Conservation (phyloP, 2,888 invertebrate genomes). For the Matsumyia berberina region DNA sequence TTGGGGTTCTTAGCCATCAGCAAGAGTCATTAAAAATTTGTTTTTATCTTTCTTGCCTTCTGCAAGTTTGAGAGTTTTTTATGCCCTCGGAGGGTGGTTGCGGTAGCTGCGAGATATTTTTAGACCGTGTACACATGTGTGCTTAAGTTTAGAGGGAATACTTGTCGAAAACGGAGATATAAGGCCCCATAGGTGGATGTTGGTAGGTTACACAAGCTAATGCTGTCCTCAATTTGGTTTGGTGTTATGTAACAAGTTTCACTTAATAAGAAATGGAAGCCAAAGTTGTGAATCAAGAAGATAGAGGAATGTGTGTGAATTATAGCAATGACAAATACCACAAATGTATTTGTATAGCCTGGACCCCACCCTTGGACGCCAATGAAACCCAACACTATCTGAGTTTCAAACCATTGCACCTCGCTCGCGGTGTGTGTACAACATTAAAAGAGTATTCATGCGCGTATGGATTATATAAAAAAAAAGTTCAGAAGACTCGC, state of each 20-base stretch:
- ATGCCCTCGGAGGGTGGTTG: neutral
- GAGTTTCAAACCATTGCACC: too few relatives aligned
- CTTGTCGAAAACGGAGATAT: neutral
- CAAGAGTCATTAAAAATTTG: constrained; percentile 61
- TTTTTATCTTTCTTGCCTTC: constrained; percentile 44
- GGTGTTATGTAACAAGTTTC: neutral
- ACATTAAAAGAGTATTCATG: too few relatives aligned
- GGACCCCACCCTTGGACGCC: too few relatives aligned
- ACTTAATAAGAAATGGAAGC: neutral
- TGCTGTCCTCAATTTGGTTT: constrained; percentile 39
- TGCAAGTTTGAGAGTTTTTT: constrained; percentile 23
- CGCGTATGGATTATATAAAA: too few relatives aligned
- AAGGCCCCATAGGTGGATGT: constrained; percentile 17
- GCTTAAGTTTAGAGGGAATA: neutral
- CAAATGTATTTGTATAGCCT: too few relatives aligned
- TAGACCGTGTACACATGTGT: constrained; percentile 40
- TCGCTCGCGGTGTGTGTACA: too few relatives aligned
- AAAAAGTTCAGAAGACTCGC: too few relatives aligned
- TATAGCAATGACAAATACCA: too few relatives aligned
- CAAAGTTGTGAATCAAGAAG: neutral
- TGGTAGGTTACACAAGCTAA: constrained; percentile 10
- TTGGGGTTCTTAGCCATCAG: constrained; percentile 24
- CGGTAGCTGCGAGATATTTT: constrained; percentile 47
- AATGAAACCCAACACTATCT: too few relatives aligned
- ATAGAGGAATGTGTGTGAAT: neutral